Conservation (phyloP, 2,113 vertebrate genomes). For the Gymnogyps californianus region DNA sequence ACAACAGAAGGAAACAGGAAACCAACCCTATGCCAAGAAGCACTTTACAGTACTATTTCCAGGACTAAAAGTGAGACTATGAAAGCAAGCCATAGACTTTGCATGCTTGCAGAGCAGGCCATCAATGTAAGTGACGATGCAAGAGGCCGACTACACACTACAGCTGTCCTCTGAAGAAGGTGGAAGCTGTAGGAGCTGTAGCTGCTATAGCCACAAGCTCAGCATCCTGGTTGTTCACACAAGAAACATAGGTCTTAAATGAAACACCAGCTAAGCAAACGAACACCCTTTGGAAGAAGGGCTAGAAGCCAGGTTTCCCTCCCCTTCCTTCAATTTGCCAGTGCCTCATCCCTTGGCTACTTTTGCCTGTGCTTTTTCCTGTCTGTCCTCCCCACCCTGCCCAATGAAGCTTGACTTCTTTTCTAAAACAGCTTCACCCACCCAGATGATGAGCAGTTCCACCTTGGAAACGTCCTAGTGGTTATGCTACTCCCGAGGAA, state of each 20-base stretch:
- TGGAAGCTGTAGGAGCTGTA: neutral
- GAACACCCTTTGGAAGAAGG: neutral
- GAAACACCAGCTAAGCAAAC: rapidly evolving
- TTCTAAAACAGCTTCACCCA: neutral
- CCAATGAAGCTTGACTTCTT: neutral
- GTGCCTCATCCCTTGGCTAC: neutral
- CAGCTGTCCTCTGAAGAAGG: neutral
- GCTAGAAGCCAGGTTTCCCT: neutral
- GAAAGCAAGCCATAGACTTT: neutral
- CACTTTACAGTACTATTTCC: neutral
- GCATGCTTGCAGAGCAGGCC: neutral
- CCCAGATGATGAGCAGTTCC: neutral
- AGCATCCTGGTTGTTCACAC: neutral
- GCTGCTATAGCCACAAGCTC: neutral
- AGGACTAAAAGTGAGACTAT: neutral
- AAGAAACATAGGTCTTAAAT: neutral
- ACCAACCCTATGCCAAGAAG: neutral
- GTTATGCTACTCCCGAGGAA: neutral
- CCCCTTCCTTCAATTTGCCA: neutral
- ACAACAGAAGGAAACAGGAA: neutral
- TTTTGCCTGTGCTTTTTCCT: neutral
- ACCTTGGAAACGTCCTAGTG: neutral
- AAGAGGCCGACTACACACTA: neutral
- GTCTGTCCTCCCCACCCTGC: neutral
- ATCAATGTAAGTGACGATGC: neutral